phyloP scores from a whole-genome alignment of 2,888 invertebrate genomes.

The Crioceris asparagi region DNA sequence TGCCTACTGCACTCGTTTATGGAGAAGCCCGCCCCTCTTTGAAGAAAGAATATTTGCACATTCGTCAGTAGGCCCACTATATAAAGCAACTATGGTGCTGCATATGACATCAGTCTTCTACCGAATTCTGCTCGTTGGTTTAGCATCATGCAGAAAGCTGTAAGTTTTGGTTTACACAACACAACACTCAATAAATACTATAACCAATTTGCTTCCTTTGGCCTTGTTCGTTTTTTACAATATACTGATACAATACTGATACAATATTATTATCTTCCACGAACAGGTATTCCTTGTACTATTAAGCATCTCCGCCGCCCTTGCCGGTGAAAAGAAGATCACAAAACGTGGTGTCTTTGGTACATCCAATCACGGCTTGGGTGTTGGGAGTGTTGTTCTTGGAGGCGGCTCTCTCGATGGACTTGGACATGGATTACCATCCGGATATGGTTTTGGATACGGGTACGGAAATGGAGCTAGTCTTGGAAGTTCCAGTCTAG shows the following conservation, averaged over 20 bases:
- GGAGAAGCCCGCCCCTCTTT: slow-evolving; percentile 29
- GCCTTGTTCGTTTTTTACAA: neutral
- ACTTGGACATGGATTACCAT: slow-evolving; percentile 12
- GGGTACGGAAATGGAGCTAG: neutral
- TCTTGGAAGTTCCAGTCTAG: neutral
- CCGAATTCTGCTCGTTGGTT: slow-evolving; percentile 17
- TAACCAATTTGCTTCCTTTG: neutral
- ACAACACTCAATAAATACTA: no score
- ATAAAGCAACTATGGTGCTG: slow-evolving; percentile 23
- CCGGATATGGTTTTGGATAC: slow-evolving; percentile 3
- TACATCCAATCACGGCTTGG: slow-evolving; percentile 29
- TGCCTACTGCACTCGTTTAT: no score
- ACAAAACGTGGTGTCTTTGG: slow-evolving; percentile 40
- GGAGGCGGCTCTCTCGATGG: slow-evolving; percentile 16
- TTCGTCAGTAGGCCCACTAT: slow-evolving; percentile 23
- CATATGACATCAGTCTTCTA: slow-evolving; percentile 31
- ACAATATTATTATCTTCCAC: neutral
- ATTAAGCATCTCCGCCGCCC: slow-evolving; percentile 36
- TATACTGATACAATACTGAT: neutral
- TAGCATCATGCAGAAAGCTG: slow-evolving; percentile 32
- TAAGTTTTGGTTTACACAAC: no score
- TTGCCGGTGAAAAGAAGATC: slow-evolving; percentile 35
- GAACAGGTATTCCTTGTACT: slow-evolving; percentile 38
- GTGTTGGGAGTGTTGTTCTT: slow-evolving; percentile 27
- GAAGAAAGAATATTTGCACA: slow-evolving; percentile 12